Conservation (phyloP, 2,797 vertebrate genomes). For the Lophotriccus pileatus region DNA sequence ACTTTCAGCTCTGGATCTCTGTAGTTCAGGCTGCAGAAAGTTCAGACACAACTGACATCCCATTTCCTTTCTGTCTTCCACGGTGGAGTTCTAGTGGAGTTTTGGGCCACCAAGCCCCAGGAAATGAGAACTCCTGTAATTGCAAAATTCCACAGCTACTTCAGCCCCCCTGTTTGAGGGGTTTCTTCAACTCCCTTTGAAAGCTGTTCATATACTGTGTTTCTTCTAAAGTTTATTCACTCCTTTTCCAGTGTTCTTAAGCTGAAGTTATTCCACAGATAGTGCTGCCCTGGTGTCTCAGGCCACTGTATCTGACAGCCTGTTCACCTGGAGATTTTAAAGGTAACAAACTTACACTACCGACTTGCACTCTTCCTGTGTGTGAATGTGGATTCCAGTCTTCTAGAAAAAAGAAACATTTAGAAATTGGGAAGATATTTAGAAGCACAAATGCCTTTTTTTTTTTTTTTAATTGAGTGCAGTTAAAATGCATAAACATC, state of each 20-base stretch:
- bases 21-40: not conserved
- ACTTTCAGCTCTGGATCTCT: not conserved
- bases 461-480: not conserved
- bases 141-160: not conserved
- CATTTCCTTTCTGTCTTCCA: accelerated
- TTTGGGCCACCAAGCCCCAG: not conserved
- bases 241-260: not conserved
- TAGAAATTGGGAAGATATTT: constrained; percentile 26
- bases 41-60: not conserved
- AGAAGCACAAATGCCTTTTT: not conserved
- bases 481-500: not conserved
- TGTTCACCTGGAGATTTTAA: not conserved
- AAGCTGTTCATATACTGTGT: not conserved
- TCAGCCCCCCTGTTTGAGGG: not conserved
- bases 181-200: not conserved
- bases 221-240: not conserved
- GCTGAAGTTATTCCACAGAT: not conserved
- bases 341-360: constrained; percentile 2
- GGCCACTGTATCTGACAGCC: not conserved
- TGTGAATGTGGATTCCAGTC: not conserved
- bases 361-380: not conserved
- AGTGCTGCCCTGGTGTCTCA: not conserved
- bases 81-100: not conserved
- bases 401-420: constrained; percentile 9
- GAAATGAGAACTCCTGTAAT: not conserved